Percentiles rank a stretch among this genome's conserved stretches.
phyloP scores from a whole-genome alignment of 2,888 invertebrate species.

The Limenitis camilla region DNA sequence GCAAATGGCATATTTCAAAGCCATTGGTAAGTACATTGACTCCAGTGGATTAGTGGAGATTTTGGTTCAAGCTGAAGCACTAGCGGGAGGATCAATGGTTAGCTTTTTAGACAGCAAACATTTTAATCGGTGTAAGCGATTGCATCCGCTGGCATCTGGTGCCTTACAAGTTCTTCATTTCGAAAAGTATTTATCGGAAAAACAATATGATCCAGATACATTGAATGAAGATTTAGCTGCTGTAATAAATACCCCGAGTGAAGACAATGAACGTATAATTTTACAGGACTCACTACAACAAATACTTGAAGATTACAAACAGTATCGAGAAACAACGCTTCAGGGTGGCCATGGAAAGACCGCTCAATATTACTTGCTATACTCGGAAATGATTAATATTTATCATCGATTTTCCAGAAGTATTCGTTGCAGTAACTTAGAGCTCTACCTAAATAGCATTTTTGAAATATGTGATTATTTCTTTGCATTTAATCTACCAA shows the following conservation, averaged over 20 bases:
- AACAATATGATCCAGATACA: too few species aligned
- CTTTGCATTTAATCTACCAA: too few species aligned
- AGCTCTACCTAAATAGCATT: slow-evolving; percentile 27
- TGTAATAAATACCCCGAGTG: too few species aligned
- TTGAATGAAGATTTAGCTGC: too few species aligned
- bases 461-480: slow-evolving; percentile 28
- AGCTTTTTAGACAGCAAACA: slow-evolving; percentile 38
- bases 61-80: slow-evolving; percentile 32
- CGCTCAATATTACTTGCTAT: not conserved
- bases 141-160: not conserved
- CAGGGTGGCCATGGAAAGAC: not conserved
- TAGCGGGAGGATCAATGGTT: slow-evolving; percentile 32
- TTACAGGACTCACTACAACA: too few species aligned
- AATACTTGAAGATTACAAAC: too few species aligned
- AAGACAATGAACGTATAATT: too few species aligned
- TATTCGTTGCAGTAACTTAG: slow-evolving; percentile 30
- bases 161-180: not conserved
- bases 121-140: slow-evolving; percentile 39
- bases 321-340: too few species aligned
- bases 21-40: slow-evolving; percentile 24
- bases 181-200: too few species aligned
- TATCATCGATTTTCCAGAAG: slow-evolving; percentile 7
- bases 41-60: slow-evolving; percentile 34
- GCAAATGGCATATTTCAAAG: slow-evolving; percentile 27
- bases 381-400: too few species aligned